These are phyloP conservation scores for Epinotia ramella DNA, from an alignment of 2,888 invertebrate genomes.

Conservation along the genomic window DNA sequence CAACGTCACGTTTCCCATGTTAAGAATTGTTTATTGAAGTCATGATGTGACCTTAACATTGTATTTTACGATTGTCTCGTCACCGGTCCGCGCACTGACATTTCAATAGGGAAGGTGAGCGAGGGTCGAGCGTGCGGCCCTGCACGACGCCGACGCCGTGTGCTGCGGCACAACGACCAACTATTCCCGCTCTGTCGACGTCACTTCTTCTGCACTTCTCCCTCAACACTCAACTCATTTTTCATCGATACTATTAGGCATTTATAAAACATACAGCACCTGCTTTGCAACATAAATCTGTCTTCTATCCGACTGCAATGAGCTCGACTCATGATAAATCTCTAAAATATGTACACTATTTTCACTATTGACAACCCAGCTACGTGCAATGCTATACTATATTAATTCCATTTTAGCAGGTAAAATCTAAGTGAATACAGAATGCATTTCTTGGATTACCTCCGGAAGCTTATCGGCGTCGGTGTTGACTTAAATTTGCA, in stretches of 20 bases:
- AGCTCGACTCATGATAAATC: constrained; percentile 61
- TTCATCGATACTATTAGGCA: constrained; percentile 58
- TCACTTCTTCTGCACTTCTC: constrained; percentile 46
- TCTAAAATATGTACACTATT: constrained; percentile 61
- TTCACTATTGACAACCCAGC: constrained; percentile 58
- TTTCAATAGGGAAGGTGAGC: constrained; percentile 84
- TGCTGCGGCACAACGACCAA: constrained; percentile 61
- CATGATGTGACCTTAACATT: constrained; percentile 85
- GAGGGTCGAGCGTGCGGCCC: constrained; percentile 77
- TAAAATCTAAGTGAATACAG: constrained; percentile 52
- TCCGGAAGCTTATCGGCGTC: constrained; percentile 75
- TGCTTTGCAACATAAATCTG: constrained; percentile 59
- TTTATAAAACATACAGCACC: constrained; percentile 55
- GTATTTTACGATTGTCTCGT: constrained; percentile 84
- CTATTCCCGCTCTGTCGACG: constrained; percentile 48
- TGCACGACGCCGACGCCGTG: constrained; percentile 74
- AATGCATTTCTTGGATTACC: constrained; percentile 71
- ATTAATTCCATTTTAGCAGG: constrained; percentile 62
- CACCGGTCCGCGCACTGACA: constrained; percentile 81
- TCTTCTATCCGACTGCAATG: constrained; percentile 56
- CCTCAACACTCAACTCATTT: constrained; percentile 56
- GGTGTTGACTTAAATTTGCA: constrained; percentile 81
- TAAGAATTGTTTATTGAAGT: constrained; percentile 83
- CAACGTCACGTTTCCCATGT: constrained; percentile 82
- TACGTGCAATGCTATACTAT: constrained; percentile 55